Conservation (phyloP, 2,113 vertebrate genomes). For the Sturnira hondurensis region DNA sequence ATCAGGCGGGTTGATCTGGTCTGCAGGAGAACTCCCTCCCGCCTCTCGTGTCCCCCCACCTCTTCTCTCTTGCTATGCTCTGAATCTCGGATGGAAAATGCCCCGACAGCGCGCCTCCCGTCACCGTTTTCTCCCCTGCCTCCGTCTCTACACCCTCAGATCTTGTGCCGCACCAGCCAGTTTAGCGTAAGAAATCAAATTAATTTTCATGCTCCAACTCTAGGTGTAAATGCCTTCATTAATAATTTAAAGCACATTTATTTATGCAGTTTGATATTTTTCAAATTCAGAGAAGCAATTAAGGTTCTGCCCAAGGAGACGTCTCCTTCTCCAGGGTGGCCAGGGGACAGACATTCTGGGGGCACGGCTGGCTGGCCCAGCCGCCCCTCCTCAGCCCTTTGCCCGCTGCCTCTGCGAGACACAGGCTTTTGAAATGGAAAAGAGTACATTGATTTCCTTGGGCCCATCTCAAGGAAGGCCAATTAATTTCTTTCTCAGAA, state of each 20-base stretch:
- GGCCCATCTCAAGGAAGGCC: not conserved
- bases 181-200: conserved; percentile 81
- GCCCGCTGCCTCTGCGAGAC: not conserved
- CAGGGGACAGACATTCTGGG: not conserved
- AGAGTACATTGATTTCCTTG: not conserved
- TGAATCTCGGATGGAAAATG: not conserved
- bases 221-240: conserved; percentile 81
- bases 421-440: not conserved
- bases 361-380: fast-evolving
- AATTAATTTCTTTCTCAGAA: not conserved
- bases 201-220: conserved; percentile 78
- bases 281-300: conserved; percentile 82
- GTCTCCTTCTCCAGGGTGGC: not conserved
- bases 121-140: not conserved
- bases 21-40: not conserved
- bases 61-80: not conserved
- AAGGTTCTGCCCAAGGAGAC: conserved; percentile 60
- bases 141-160: conserved; percentile 39
- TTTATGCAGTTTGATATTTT: conserved; percentile 85
- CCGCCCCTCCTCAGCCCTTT: not conserved
- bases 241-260: conserved; percentile 83
- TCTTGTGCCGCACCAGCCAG: conserved; percentile 46
- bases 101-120: not conserved
- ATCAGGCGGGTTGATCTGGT: not conserved
- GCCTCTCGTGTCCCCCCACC: not conserved